These are phyloP conservation scores for Caenorhabditis latens DNA, from an alignment of 1,140 invertebrate species.

Conservation along the genomic window DNA sequence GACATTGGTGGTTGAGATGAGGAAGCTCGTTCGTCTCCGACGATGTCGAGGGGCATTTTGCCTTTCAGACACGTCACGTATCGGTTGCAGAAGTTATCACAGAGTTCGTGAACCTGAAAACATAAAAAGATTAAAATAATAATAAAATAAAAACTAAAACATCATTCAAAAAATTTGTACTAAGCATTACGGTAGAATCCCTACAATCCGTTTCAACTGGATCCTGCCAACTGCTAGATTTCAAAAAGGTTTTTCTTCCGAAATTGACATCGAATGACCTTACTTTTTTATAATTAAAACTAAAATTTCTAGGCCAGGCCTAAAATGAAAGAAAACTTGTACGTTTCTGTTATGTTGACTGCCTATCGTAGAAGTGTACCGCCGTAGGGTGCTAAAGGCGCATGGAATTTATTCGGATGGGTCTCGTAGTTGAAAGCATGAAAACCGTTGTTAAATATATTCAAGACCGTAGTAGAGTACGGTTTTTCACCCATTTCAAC, in stretches of 20 bases:
- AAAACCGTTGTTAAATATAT: too few species aligned
- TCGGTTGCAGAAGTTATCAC: constrained; percentile 99
- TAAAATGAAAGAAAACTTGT: neutral
- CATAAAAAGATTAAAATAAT: neutral
- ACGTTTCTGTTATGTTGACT: neutral
- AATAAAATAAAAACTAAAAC: neutral
- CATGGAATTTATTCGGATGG: too few species aligned
- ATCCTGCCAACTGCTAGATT: too few species aligned
- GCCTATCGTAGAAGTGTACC: constrained; percentile 22
- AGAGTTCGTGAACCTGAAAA: constrained; percentile 96
- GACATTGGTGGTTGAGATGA: constrained; percentile 72
- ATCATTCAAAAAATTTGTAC: too few species aligned
- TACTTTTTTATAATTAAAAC: neutral
- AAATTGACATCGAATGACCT: neutral
- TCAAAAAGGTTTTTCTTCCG: too few species aligned
- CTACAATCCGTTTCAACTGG: too few species aligned
- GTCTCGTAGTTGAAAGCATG: too few species aligned
- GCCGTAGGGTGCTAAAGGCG: too few species aligned
- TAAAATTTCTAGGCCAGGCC: neutral
- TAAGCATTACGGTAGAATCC: too few species aligned
- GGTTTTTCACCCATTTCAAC: too few species aligned
- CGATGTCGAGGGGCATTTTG: constrained; percentile 99
- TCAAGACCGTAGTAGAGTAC: too few species aligned
- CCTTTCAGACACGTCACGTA: constrained; percentile 99
- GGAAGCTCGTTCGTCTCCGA: constrained; percentile 96